Percentiles rank a stretch among this genome's conserved stretches.
phyloP scores from a whole-genome alignment of 2,888 invertebrate species.

The Sturmia bella region DNA sequence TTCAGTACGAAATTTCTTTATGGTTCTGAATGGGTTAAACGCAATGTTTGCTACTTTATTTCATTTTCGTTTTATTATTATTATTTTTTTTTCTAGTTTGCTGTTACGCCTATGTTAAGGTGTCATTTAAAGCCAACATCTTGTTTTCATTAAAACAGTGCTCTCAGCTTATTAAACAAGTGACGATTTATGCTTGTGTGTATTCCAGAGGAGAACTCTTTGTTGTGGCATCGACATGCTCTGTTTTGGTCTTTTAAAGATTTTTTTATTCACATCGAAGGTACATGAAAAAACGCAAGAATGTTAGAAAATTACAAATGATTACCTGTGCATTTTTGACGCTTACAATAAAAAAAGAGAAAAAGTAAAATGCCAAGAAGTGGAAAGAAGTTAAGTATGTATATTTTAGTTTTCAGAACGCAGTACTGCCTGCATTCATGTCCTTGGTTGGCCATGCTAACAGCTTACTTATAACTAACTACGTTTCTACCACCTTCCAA shows the following conservation, averaged over 20 bases:
- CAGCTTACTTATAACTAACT: slow-evolving; percentile 25
- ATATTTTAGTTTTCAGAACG: slow-evolving; percentile 17
- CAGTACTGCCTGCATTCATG: slow-evolving; percentile 48
- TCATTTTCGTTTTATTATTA: slow-evolving; percentile 18
- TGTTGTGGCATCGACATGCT: slow-evolving; percentile 37
- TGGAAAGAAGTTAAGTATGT: background rate
- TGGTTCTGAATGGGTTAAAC: slow-evolving; percentile 41
- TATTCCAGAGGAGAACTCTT: slow-evolving; percentile 24
- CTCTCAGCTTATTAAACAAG: slow-evolving; percentile 12
- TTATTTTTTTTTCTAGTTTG: slow-evolving; percentile 27
- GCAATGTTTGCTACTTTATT: slow-evolving; percentile 40
- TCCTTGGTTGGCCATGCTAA: slow-evolving; percentile 13
- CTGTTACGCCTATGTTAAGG: slow-evolving; percentile 46
- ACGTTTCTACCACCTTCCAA: slow-evolving; percentile 46
- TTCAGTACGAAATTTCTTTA: no score
- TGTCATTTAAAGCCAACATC: slow-evolving; percentile 60
- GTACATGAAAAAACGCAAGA: slow-evolving; percentile 24
- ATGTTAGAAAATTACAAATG: slow-evolving; percentile 71
- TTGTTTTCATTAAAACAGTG: slow-evolving; percentile 42
- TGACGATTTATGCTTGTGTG: slow-evolving; percentile 40
- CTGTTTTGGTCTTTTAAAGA: slow-evolving; percentile 13
- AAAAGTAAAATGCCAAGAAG: no score
- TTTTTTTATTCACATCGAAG: slow-evolving; percentile 1
- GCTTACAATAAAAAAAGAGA: slow-evolving; percentile 43
- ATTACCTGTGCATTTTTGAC: slow-evolving; percentile 65